These are phyloP conservation scores for Lutjanus argentimaculatus DNA, from an alignment of 2,797 vertebrate species.

Conservation along the genomic window DNA sequence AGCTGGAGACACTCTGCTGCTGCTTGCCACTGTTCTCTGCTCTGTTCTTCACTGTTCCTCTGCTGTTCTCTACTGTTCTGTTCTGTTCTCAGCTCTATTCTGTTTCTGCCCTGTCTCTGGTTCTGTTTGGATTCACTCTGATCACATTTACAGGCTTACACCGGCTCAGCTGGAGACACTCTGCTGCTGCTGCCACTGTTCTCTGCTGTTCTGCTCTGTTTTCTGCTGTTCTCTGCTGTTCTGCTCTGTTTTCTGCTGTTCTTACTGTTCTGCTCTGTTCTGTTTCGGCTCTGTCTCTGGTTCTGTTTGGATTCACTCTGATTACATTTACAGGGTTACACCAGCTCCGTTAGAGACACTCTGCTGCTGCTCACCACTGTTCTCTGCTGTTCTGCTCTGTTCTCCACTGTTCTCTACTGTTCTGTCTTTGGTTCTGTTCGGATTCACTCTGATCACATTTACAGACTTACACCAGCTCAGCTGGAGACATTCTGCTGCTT, in stretches of 20 bases:
- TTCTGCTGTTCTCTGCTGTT: not conserved
- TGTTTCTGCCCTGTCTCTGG: not conserved
- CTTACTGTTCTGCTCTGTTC: not conserved
- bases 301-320: no score
- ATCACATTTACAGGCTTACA: conserved; percentile 75
- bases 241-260: not conserved
- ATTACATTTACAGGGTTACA: no score
- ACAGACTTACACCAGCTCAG: no score
- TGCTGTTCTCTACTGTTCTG: not conserved
- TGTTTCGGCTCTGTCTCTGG: not conserved
- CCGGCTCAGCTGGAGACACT: conserved; percentile 62
- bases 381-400: not conserved
- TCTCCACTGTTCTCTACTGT: not conserved
- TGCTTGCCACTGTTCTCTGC: conserved; percentile 23
- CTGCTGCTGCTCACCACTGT: not conserved
- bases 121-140: conserved; percentile 50
- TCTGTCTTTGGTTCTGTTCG: not conserved
- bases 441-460: no score
- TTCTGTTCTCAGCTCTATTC: not conserved
- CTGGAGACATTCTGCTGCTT: not conserved
- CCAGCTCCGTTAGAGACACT: no score
- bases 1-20: conserved; percentile 57
- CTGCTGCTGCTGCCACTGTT: not conserved
- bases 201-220: not conserved
- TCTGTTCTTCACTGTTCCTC: not conserved